phyloP scores from a whole-genome alignment of 2,113 vertebrate species.

The Neoarius graeffei region DNA sequence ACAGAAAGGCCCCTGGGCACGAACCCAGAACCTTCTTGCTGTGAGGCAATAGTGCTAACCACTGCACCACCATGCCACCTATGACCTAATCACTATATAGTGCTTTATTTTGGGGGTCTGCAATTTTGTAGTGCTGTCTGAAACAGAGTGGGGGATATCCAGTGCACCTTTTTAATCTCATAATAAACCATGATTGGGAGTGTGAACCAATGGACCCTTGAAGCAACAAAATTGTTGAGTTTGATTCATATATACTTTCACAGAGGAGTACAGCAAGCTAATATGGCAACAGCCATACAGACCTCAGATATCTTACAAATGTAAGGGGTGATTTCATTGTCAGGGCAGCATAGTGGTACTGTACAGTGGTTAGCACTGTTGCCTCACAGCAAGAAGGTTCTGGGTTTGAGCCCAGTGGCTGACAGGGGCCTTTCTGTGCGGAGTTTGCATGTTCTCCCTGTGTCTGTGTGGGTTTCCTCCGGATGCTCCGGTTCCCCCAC shows the following conservation, averaged over 20 bases:
- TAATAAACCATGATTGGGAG: neutral
- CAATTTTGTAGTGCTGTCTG: neutral
- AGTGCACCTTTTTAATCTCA: neutral
- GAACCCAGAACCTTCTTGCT: no score
- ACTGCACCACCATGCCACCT: neutral
- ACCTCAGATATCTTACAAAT: neutral
- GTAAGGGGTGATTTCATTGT: neutral
- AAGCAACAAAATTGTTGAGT: neutral
- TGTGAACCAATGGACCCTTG: neutral
- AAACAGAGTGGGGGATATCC: neutral
- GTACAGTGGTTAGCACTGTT: no score
- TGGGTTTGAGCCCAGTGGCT: no score
- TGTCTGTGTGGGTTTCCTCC: no score
- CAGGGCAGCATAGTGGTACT: no score
- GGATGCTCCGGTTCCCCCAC: no score
- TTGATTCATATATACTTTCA: neutral
- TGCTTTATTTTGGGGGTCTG: neutral
- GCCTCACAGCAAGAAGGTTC: no score
- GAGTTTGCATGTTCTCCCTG: no score
- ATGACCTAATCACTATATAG: neutral
- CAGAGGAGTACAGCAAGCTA: neutral
- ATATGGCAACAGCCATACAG: neutral
- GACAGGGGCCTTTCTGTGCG: no score
- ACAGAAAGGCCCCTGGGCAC: no score
- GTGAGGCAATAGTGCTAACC: no score